Percentiles rank a stretch among this genome's conserved stretches.
Conservation (phyloP, 2,113 vertebrate species). For the Falco punctatus region DNA sequence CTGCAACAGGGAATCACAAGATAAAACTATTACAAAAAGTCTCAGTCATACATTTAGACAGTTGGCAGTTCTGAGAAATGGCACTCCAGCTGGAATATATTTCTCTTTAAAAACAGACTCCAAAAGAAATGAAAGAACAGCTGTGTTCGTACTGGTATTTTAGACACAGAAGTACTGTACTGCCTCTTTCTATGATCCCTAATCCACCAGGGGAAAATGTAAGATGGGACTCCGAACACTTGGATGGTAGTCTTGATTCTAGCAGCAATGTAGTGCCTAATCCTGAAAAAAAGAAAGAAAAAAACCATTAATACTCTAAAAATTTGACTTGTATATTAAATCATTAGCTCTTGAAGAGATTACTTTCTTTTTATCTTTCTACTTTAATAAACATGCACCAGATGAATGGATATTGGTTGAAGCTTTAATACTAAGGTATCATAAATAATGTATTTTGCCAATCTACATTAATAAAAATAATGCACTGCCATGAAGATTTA, state of each 20-base stretch:
- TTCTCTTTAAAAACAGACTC: conserved; percentile 5
- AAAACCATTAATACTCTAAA: neutral
- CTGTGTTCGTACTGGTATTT: neutral
- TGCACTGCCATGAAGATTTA: neutral
- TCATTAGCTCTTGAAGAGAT: neutral
- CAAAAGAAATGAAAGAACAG: neutral
- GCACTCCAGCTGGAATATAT: neutral
- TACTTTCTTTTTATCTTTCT: neutral
- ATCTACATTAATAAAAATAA: neutral
- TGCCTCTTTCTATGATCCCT: neutral
- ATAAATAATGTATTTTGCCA: neutral
- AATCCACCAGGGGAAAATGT: neutral
- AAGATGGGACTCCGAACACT: neutral
- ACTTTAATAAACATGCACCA: neutral
- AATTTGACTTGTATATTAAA: neutral
- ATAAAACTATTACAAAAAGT: conserved; percentile 58
- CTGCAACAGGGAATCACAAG: conserved; percentile 39
- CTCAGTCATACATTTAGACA: conserved; percentile 36
- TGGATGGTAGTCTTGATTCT: neutral
- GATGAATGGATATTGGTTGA: neutral
- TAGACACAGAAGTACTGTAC: neutral
- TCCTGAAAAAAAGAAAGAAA: neutral
- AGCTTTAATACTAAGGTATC: neutral
- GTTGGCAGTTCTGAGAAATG: conserved; percentile 9
- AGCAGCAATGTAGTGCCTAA: neutral